Base-by-base conservation (phyloP, 2,888 invertebrate species). In the Monoplex corrugatus region DNA sequence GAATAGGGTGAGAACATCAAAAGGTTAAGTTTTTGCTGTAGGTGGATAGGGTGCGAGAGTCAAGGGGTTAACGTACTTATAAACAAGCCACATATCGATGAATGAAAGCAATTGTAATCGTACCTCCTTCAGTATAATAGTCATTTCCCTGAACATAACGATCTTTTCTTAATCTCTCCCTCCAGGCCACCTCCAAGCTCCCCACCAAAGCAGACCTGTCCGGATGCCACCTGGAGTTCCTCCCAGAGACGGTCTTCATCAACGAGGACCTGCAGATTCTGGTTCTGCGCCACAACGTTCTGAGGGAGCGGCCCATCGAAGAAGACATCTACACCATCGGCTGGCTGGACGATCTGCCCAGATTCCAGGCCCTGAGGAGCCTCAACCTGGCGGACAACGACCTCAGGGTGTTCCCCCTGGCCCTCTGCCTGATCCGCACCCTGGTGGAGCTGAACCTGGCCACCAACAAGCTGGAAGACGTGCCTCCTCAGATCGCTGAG, bases 321-420 rank as follows among this genome's bases (percentile, higher is more conserved):
- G 96, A 96, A 89, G 96, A 96, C 88, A 95, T 95, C 90, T 95
- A 95, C 91, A 95, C 95, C 86, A 96, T 94, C 44, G 96, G 96
- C 50, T 96, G 96, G 96, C 92, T 96, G 32, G 96, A 96, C 92
- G 96, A 96, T 91, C 93, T 96, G 44, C 95, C 95, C 13, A 95
- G 96, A 82, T 96, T 96, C 90, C 92, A 92, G 63, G 91, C 94
- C 32, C 92, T 96, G 57, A 92, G 95, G 50, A 96, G 95, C 90
- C 93, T 96, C 83, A 96, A 96, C 91, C 92, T 96, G 57, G 96
- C 96, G 0, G 96, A 96, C 94, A 96, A 96, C 91, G 93, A 95
- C 87, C 93, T 96, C 89, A 90, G 92, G 28, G 90, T 92, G 28
- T 96, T 96, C 89, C 96, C 96, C 0, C 88, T 93, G 45, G 93